Conservation (phyloP, 2,888 invertebrate species). For the Agrypnus murinus region DNA sequence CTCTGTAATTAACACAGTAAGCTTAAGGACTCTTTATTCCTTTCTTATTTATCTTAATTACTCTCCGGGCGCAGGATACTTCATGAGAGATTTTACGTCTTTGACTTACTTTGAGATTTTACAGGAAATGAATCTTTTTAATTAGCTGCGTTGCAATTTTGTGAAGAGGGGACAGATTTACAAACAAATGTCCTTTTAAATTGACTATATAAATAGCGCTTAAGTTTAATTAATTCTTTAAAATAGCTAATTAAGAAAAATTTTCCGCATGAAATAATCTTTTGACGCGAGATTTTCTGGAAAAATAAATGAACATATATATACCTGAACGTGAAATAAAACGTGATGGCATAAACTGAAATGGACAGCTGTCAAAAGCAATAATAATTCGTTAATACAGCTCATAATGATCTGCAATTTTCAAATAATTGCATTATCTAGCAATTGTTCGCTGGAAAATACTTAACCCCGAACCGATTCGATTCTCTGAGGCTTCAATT, state of each 20-base stretch:
- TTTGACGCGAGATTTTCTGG: no score
- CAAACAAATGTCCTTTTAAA: not conserved
- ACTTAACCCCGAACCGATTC: not conserved
- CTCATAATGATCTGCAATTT: slow-evolving; percentile 20
- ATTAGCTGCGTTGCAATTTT: slow-evolving; percentile 37
- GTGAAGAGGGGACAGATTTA: slow-evolving; percentile 9
- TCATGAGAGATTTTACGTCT: slow-evolving; percentile 42
- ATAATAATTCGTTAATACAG: slow-evolving; percentile 11
- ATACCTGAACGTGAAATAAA: no score
- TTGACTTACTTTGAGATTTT: slow-evolving; percentile 42
- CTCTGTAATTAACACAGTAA: slow-evolving; percentile 56
- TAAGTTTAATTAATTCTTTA: no score
- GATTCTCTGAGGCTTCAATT: slow-evolving; percentile 21
- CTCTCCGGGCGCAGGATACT: slow-evolving; percentile 46
- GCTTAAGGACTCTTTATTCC: slow-evolving; percentile 55
- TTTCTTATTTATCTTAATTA: slow-evolving; percentile 58
- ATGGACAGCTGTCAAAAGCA: slow-evolving; percentile 21
- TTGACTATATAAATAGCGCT: no score
- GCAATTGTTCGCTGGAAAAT: slow-evolving; percentile 5
- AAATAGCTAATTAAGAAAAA: no score
- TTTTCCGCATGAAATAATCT: no score
- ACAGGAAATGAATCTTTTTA: slow-evolving; percentile 39
- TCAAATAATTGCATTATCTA: slow-evolving; percentile 28
- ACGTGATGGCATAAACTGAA: slow-evolving; percentile 8
- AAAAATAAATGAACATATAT: no score